Evolutionary conservation across 2,797 vertebrate genomes (phyloP).

Genomic region (Tiaroga cobitis): DNA sequence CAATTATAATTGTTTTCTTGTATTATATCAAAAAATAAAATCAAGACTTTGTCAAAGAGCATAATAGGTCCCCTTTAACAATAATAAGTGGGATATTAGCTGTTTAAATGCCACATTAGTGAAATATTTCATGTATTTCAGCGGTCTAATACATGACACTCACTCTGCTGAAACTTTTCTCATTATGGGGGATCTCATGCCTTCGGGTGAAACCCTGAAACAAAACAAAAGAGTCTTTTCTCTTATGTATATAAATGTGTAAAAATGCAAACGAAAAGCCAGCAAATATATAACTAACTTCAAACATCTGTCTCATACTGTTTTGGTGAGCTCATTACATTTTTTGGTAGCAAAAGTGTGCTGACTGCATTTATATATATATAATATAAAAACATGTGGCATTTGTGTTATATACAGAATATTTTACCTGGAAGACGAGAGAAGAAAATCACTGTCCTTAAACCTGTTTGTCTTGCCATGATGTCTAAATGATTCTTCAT

Average conservation of each 20-base stretch:
- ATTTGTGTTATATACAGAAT: neutral
- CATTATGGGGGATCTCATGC: slow-evolving; percentile 68
- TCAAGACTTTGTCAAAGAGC: too few relatives aligned
- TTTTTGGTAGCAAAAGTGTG: neutral
- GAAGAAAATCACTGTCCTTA: slow-evolving; percentile 57
- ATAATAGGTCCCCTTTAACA: too few relatives aligned
- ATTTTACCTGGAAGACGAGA: slow-evolving; percentile 71
- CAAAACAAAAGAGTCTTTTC: slow-evolving; percentile 32
- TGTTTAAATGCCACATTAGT: neutral
- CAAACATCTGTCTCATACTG: neutral
- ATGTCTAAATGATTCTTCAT: slow-evolving; percentile 68
- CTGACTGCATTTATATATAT: neutral
- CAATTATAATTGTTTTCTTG: neutral
- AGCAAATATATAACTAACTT: neutral
- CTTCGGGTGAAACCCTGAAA: slow-evolving; percentile 69
- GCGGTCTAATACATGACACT: slow-evolving; percentile 53
- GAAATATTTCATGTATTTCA: neutral
- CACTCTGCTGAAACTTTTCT: slow-evolving; percentile 76
- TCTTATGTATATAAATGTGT: neutral
- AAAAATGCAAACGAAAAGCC: neutral
- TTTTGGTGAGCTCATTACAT: neutral
- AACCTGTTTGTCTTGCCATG: slow-evolving; percentile 61
- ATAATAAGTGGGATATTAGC: too few relatives aligned
- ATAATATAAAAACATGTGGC: neutral
- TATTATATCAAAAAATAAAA: neutral